Evolutionary conservation across 2,797 vertebrate species (phyloP).

Genomic region (Bradypodion pumilum): DNA sequence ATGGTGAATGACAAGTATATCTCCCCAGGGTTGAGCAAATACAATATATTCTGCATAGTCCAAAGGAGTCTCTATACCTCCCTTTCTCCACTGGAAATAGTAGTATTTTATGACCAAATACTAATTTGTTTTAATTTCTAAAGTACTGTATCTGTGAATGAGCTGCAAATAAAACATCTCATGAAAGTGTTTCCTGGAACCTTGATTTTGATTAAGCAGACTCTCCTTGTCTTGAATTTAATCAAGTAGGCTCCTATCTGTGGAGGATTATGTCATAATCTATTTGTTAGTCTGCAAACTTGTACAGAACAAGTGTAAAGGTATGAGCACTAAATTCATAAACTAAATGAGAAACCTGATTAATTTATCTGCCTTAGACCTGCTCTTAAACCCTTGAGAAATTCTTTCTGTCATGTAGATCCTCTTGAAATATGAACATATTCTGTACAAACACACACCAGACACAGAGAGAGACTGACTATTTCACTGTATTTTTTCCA

Average conservation of each 20-base stretch:
- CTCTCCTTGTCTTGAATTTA: not conserved
- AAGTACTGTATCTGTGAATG: not conserved
- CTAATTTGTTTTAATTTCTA: not conserved
- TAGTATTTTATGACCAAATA: not conserved
- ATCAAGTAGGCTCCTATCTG: not conserved
- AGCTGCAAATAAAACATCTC: not conserved
- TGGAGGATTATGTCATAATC: not conserved
- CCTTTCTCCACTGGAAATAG: not conserved
- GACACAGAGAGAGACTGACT: constrained; percentile 59
- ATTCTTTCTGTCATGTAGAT: not conserved
- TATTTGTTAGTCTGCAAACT: not conserved
- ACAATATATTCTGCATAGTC: not conserved
- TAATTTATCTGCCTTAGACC: not conserved
- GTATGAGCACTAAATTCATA: not conserved
- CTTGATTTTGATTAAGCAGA: not conserved
- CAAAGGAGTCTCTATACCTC: not conserved
- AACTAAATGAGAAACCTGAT: not conserved
- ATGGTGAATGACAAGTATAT: constrained; percentile 18
- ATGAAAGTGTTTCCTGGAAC: not conserved
- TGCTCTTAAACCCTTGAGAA: not conserved
- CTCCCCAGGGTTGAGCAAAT: constrained; percentile 12
- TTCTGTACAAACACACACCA: constrained; percentile 13
- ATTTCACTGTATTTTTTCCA: constrained; percentile 71
- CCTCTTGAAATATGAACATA: constrained; percentile 63
- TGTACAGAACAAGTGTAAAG: not conserved